Base-by-base conservation (phyloP, 2,113 vertebrate species). In the Aphyosemion australe region DNA sequence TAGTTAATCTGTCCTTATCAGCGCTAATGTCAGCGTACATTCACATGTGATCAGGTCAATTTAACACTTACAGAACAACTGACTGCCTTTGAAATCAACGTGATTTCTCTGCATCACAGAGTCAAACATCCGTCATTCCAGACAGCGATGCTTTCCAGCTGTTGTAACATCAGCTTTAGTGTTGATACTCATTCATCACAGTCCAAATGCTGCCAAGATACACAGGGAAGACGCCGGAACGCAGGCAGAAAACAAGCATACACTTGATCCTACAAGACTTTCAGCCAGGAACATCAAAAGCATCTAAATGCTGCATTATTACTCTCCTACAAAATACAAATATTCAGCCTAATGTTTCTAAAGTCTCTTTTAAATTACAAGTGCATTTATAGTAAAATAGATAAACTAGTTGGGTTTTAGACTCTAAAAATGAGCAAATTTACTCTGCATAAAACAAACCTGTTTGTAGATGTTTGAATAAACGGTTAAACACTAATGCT, bases 71-170 rank as follows among this genome's bases (percentile, higher is more conserved):
- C 34, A 8, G 34, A 37, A 7, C 34, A 37, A 37, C 34, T 37
- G n/a, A 7, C 46, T 45, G 34, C 66, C 12, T n/a, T 48, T 63
- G 56, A 54, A 70, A 59, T 76, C n/a, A 19, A 26, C 10, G 18
- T 32, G 56, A 54, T 72, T 20, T 72, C 16, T 72, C 80, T 79
- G 70, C 56, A 56, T 68, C 71, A 72, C 63, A 45, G 49, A 69
- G 68, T 72, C 76, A 75, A 80, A 78, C 61, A 76, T 61, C 49
- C 53, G 68, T 78, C 83, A 67, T 85, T 87, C 76, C 73, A 65
- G 46, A 14, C 64, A 74, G 57, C 39, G 80, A 69, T 69, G 31
- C 43, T 20, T 48, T 65, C 77, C 84, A 89, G 88, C 85, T 89
- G 87, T 73, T 85, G 71, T 72, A 88, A 85, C 82, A 85, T 34